Base-by-base conservation (phyloP, 2,888 invertebrate species). In the Microctonus brassicae region DNA sequence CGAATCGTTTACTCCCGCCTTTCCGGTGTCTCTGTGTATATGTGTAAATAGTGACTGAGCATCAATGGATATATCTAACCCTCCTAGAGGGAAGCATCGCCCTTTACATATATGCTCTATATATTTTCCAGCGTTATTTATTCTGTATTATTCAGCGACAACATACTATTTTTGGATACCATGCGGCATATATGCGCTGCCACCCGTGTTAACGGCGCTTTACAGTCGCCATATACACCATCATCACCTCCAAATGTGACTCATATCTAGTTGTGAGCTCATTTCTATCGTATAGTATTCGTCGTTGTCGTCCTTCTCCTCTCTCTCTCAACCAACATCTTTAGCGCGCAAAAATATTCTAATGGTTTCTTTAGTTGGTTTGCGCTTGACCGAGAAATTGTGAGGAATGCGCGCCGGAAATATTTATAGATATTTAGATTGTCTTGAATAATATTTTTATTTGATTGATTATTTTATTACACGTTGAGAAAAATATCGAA, bases 241-340 rank as follows among this genome's bases (percentile, higher is more conserved):
- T 74, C 76, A 77, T 74, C 74, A 75, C 76, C 52, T 39, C 53
- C 17, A 64, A 76, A n/a, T n/a, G n/a, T 77, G 76, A 77, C 72
- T 73, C 75, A 76, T 74, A 57, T 70, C 71, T 74, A 71, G 65
- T 76, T 73, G 53, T 34, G 17, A 47, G 47, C 47, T 55, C 55
- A 63, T 58, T 26, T 47, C n/a, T 70, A 63, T 47, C 20, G 33
- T 33, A 33, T 33, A 17, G n/a, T n/a, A n/a, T n/a, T n/a, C n/a
- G n/a, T n/a, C n/a, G n/a, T n/a, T n/a, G n/a, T n/a, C n/a, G n/a
- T n/a, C n/a, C n/a, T n/a, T n/a, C n/a, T n/a, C n/a, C 7, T 17
- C 17, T 17, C 58, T 29, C 7, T n/a, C 58, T n/a, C 33, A 9
- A 17, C 17, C 58, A n/a, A 47, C 9, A 20, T 47, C 22, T 20